phyloP scores from a whole-genome alignment of 2,797 vertebrate species.

The Syngnathus acus region DNA sequence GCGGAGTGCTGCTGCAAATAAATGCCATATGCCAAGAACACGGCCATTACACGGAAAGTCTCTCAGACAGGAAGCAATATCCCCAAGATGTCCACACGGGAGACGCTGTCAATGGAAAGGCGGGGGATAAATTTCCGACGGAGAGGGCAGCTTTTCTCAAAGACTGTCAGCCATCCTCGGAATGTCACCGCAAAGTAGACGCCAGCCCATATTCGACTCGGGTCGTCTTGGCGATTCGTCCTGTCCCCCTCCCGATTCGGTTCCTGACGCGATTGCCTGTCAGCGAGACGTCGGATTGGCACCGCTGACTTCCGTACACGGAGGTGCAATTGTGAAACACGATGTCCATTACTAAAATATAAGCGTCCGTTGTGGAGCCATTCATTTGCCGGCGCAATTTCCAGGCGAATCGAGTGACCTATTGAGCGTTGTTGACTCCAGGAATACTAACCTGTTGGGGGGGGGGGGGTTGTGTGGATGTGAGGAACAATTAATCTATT shows the following conservation, averaged over 20 bases:
- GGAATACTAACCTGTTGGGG: slow-evolving; percentile 57
- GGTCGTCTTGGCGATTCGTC: slow-evolving; percentile 54
- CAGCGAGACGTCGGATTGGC: slow-evolving; percentile 52
- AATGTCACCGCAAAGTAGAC: slow-evolving; percentile 51
- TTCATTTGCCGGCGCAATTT: slow-evolving; percentile 29
- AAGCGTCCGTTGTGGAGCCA: slow-evolving; percentile 27
- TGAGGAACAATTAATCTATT: slow-evolving; percentile 68
- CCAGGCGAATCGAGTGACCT: slow-evolving; percentile 45
- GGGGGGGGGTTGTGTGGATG: slow-evolving; percentile 46
- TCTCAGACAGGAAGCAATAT: slow-evolving; percentile 57
- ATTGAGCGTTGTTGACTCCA: slow-evolving; percentile 38
- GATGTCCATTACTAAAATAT: slow-evolving; percentile 19
- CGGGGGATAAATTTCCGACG: slow-evolving; percentile 2
- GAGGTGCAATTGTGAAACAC: slow-evolving; percentile 5
- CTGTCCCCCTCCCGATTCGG: slow-evolving; percentile 51
- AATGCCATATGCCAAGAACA: slow-evolving; percentile 40
- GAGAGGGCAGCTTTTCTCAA: slow-evolving; percentile 21
- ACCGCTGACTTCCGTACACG: slow-evolving; percentile 40
- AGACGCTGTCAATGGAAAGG: slow-evolving; percentile 45
- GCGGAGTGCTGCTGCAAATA: slow-evolving; percentile 35
- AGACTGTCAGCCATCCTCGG: slow-evolving; percentile 48
- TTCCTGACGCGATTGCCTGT: slow-evolving; percentile 33
- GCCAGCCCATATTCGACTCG: slow-evolving; percentile 42
- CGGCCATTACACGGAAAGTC: slow-evolving; percentile 39
- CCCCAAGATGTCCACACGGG: slow-evolving; percentile 38